phyloP scores from a whole-genome alignment of 2,797 vertebrate species.

The Anomalospiza imberbis region DNA sequence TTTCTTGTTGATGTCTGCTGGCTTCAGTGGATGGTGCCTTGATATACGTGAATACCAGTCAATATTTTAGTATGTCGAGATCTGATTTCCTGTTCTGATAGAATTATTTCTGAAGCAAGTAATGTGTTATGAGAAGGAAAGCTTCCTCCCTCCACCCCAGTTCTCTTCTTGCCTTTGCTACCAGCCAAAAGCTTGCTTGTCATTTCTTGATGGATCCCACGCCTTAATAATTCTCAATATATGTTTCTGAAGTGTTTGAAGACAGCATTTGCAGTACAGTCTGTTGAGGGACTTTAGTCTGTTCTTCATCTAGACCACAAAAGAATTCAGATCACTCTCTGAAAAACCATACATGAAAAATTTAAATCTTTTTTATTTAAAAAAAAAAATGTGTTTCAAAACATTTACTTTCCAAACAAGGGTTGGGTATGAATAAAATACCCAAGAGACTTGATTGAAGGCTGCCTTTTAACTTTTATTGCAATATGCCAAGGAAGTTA shows the following conservation, averaged over 20 bases:
- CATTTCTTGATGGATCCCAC: constrained; percentile 2
- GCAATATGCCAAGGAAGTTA: not conserved
- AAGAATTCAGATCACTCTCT: not conserved
- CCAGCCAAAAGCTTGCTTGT: not conserved
- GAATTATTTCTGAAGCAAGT: not conserved
- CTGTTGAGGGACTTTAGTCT: not conserved
- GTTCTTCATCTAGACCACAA: not conserved
- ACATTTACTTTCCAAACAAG: not conserved
- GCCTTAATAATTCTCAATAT: not conserved
- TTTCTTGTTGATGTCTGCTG: not conserved
- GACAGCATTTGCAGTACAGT: not conserved
- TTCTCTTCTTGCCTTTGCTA: constrained; percentile 17
- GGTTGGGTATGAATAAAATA: not conserved
- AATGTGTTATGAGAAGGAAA: not conserved
- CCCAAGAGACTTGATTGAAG: not conserved
- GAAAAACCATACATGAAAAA: not conserved
- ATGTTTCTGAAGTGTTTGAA: not conserved
- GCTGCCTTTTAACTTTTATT: not conserved
- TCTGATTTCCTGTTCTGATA: not conserved
- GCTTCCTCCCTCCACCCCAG: not conserved
- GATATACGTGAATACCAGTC: not conserved
- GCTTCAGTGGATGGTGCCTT: not conserved
- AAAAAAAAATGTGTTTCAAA: not conserved
- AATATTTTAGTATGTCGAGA: not conserved
- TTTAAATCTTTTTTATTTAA: not conserved